Evolutionary conservation across 2,888 invertebrate genomes (phyloP), one percentile per base, ranked within the genome.

Genomic region (Willowsia nigromaculata): DNA sequence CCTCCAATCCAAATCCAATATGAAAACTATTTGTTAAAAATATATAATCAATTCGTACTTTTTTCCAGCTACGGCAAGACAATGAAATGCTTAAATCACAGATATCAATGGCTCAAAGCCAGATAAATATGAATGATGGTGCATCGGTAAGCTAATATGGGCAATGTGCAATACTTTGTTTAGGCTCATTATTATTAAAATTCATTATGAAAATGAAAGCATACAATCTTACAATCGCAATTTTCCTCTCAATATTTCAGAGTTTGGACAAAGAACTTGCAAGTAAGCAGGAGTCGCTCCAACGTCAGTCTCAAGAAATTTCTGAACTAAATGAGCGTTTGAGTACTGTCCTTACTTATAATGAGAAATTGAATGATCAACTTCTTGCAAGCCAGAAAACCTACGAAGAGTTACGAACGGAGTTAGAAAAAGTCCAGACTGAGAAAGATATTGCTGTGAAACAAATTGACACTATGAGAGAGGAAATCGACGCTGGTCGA

Each of bases 81-180:
- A 86, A 86, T 65, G 78, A 86, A 13, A 11, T 68, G 50, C 18
- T 86, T 7, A 65, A 53, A 25, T 47, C 78, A n/a, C 78, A 86
- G 22, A n/a, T 65, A 33, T 33, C 62, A 11, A 27, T 50, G 30
- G 50, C 50, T 11, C 47, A 65, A 40, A 86, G 50, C 30, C 68
- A 65, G 15, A 18, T 30, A 0, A 40, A 15, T 0, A 40, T 5
- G 33, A 40, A 53, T 0, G 62, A 25, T n/a, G 50, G 27, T 25
- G 43, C 18, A 15, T 25, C 13, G 18, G 65, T 65, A 37, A 37
- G 25, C 30, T 11, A 30, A 30, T 62, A 30, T 30, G n/a, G n/a
- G n/a, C n/a, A 30, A 3, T 15, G 30, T 62, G 15, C 4, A 37
- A 50, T 9, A 15, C n/a, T 11, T 50, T 6, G 22, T 9, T 22